Conservation (phyloP, 2,797 vertebrate species). For the Falco rusticolus region DNA sequence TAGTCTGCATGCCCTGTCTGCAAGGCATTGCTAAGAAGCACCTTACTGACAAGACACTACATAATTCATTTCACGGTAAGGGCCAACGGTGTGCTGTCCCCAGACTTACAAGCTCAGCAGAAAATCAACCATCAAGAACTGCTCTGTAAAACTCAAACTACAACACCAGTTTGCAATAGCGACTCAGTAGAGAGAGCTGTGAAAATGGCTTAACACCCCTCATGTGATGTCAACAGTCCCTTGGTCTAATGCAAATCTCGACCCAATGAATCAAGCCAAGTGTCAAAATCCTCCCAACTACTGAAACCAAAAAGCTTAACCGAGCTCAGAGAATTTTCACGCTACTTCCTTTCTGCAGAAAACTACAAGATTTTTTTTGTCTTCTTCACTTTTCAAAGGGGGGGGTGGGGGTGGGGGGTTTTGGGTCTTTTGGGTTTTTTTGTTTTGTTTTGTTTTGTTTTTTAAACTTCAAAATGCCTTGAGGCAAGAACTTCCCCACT, state of each 20-base stretch:
- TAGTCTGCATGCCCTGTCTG: too few species aligned
- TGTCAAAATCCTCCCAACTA: not conserved
- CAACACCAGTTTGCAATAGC: not conserved
- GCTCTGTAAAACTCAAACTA: not conserved
- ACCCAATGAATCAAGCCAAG: not conserved
- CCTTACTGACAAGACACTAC: not conserved
- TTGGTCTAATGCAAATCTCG: too few species aligned
- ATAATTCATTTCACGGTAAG: not conserved
- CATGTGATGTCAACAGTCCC: not conserved
- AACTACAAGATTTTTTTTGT: not conserved
- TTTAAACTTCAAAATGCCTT: not conserved
- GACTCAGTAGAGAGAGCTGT: accelerated
- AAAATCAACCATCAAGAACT: not conserved
- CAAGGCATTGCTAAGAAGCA: not conserved
- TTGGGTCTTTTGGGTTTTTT: too few species aligned
- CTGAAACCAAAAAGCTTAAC: not conserved
- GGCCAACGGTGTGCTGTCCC: not conserved
- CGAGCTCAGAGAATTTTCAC: not conserved
- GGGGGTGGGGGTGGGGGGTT: too few species aligned
- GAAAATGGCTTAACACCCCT: not conserved
- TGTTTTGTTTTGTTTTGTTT: not conserved
- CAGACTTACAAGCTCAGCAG: not conserved
- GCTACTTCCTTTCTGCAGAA: not conserved
- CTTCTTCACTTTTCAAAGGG: not conserved
- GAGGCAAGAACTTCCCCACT: not conserved